These are phyloP conservation scores for Bombus waltoni DNA, from an alignment of 1,140 invertebrate species.

Conservation along the genomic window DNA sequence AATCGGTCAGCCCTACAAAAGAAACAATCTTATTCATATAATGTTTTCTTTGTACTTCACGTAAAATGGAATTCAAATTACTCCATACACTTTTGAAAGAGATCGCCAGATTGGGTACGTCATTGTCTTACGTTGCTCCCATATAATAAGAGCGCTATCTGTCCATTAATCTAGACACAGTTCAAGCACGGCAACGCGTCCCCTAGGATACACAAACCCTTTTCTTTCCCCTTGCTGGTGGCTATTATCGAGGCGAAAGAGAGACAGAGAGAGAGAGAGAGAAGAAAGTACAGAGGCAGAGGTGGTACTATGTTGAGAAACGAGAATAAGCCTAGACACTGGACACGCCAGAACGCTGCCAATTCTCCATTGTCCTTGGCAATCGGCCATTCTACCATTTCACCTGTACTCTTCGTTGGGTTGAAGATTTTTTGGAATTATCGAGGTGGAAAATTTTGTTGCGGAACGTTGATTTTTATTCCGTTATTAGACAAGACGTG, in stretches of 20 bases:
- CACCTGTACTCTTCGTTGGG: background rate
- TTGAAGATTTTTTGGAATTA: background rate
- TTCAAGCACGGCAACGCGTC: slow-evolving; percentile 8
- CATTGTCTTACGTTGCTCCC: slow-evolving; percentile 32
- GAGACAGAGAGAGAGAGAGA: background rate
- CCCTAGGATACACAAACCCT: slow-evolving; percentile 27
- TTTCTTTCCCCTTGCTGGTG: slow-evolving; percentile 14
- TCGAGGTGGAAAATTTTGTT: no score
- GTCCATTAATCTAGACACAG: slow-evolving; percentile 49
- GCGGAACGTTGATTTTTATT: no score
- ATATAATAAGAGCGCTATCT: slow-evolving; percentile 45
- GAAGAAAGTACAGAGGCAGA: background rate
- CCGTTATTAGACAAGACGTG: no score
- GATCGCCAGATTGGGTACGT: slow-evolving; percentile 28
- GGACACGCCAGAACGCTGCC: slow-evolving; percentile 63
- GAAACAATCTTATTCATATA: background rate
- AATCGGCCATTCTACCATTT: slow-evolving; percentile 61
- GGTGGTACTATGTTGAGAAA: slow-evolving; percentile 20
- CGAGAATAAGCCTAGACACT: slow-evolving; percentile 7
- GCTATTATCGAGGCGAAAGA: slow-evolving; percentile 30
- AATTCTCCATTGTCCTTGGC: slow-evolving; percentile 73
- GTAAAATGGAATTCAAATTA: slow-evolving; percentile 31
- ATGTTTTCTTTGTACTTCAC: background rate
- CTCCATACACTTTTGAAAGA: slow-evolving; percentile 13
- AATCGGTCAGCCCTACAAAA: background rate